Conservation (phyloP, 2,113 vertebrate genomes). For the Catagonus wagneri region DNA sequence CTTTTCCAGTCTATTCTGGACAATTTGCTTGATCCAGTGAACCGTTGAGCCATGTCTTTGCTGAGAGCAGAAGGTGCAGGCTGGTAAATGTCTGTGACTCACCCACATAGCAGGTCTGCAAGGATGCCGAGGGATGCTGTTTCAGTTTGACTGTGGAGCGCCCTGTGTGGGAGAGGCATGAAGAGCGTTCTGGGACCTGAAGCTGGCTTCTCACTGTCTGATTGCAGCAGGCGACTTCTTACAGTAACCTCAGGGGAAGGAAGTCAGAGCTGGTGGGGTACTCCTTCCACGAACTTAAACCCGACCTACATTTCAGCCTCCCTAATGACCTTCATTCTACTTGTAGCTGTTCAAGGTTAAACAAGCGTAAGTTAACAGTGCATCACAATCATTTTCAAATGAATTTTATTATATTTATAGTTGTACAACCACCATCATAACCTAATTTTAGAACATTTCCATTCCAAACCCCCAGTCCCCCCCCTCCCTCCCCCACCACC, state of each 20-base stretch:
- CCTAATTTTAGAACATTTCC: no score
- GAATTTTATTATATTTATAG: no score
- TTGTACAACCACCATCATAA: no score
- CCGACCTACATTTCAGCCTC: constrained; percentile 76
- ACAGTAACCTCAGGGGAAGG: constrained; percentile 81
- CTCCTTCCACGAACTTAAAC: constrained; percentile 74
- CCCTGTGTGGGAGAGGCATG: constrained; percentile 25
- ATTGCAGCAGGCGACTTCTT: constrained; percentile 54
- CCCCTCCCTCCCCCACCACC: no score
- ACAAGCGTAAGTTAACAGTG: constrained; percentile 27
- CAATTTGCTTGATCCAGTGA: not conserved
- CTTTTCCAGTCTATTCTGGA: not conserved
- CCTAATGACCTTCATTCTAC: constrained; percentile 54
- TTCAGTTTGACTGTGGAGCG: constrained; percentile 75
- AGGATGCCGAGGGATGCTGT: constrained; percentile 57
- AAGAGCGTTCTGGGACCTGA: constrained; percentile 12
- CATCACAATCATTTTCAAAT: not conserved
- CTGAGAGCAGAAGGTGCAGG: not conserved
- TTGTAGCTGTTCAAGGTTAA: not conserved
- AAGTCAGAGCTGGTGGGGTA: constrained; percentile 57
- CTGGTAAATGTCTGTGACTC: constrained; percentile 67
- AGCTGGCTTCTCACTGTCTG: constrained; percentile 58
- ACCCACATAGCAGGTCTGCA: not conserved
- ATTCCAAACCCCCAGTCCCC: no score
- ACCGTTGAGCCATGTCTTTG: not conserved